Evolutionary conservation across 2,888 invertebrate species (phyloP), one percentile per base, ranked within the genome.

Genomic region (Pteria penguin): DNA sequence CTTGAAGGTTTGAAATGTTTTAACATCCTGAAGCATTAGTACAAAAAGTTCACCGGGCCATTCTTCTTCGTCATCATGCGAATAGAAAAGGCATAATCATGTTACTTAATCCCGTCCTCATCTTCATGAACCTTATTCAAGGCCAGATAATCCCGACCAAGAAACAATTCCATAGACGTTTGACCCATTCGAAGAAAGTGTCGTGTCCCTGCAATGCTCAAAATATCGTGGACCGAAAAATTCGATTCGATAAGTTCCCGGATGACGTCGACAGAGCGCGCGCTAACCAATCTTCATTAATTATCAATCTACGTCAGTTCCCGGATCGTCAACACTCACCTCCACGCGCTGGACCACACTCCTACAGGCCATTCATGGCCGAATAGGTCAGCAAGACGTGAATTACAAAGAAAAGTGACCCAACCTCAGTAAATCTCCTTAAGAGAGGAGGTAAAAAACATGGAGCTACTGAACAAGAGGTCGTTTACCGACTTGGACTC

Each of bases 271-370:
- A 62, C 88, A 55, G 88, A 89, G 69, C 74, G 85, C 22, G 84
- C 86, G 0, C 74, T 89, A 2, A 88, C 85, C 62, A 84, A 80
- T 33, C 68, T 89, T 29, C 88, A 89, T 72, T 88, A 86, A 75
- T 89, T n/a, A n/a, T 85, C 76, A 87, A 84, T 75, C 81, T 88
- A 0, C 74, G 88, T 22, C 87, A 86, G 75, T 88, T 89, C 71
- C n/a, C 79, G 86, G 11, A 81, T 82, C 0, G 83, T 89, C 0
- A 85, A 85, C 52, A 87, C 85, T 2, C 83, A 84, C 52, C 55
- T 88, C 11, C 84, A 87, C 54, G 78, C 79, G 1, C 69, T 86
- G 4, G 82, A 86, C n/a, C 52, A 83, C 80, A 5, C 77, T 82
- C 4, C 65, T 85, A 22, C 86, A 86, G 29, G 75, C 76, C 0